Base-by-base conservation (phyloP, 2,888 invertebrate species). In the Pandemis heparana region DNA sequence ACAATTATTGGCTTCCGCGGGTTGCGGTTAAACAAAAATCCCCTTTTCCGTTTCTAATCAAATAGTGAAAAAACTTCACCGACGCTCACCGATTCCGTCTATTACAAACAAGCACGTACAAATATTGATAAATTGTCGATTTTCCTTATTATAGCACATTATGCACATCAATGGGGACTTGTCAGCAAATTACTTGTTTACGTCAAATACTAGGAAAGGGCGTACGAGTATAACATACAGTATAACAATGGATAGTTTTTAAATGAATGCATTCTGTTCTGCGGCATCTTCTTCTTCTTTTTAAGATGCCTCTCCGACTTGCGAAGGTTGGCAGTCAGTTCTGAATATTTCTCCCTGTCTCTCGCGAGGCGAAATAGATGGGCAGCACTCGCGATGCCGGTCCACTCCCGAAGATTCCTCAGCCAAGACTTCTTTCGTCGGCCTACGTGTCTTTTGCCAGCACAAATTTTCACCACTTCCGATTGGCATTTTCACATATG, bases 41-140 rank as follows among this genome's bases (percentile, higher is more conserved):
- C 70, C 59, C 46, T 16, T 53, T 12, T 56, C 23, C 56, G 56
- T 56, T 53, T 56, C 56, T 38, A 32, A 38, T 59, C 9, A 46
- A 48, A 64, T 1, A 18, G 23, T 32, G 32, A 10, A 38, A 59
- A 59, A 59, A 64, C 64, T 64, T 56, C 59, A 46, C 38, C 62
- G 38, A 48, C 56, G 46, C 6, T 59, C 9, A 2, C 10, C 16
- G 43, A 70, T 10, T 32, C 46, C 41, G 41, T 32, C 56, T 63
- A 16, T 53, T n/a, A 43, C 4, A 53, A 53, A 56, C 23, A 62
- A 18, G n/a, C 23, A 48, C 23, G 39, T n/a, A 6, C n/a, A 51
- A 48, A 51, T 61, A 48, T 69, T 23, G 38, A 38, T 38, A 32
- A 48, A 23, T 63, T 10, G 63, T 10, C 3, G 43, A 70, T 70